A percentile compares a stretch with the other conserved stretches of the same genome.
phyloP scores from a whole-genome alignment of 2,888 invertebrate genomes.

The Lasioglossum calceatum region DNA sequence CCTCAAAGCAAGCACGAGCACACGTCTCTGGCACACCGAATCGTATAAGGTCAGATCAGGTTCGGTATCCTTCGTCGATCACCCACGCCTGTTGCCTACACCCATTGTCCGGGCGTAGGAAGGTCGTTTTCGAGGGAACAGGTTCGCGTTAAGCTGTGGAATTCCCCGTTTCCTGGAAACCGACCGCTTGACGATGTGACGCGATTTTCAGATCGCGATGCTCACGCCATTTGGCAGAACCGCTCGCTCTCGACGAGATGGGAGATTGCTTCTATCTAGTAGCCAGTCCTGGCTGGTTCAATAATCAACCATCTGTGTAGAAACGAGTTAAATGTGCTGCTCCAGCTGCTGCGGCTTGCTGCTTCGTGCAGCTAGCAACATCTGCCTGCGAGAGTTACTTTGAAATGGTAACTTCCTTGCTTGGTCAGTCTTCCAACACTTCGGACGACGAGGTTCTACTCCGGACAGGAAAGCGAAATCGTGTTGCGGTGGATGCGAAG shows the following conservation, averaged over 20 bases:
- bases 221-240: slow-evolving; percentile 66
- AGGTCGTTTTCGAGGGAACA: slow-evolving; percentile 69
- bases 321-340: slow-evolving; percentile 58
- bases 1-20: slow-evolving; percentile 32
- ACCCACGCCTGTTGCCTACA: slow-evolving; percentile 75
- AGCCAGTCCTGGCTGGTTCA: slow-evolving; percentile 20
- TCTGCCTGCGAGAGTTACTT: neutral
- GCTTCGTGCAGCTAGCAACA: neutral
- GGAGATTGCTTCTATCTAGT: slow-evolving; percentile 52
- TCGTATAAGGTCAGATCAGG: slow-evolving; percentile 75
- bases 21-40: slow-evolving; percentile 52
- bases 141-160: slow-evolving; percentile 69
- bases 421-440: neutral
- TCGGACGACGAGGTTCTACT: neutral
- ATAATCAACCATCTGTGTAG: slow-evolving; percentile 54
- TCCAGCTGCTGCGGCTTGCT: neutral
- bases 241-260: slow-evolving; percentile 41
- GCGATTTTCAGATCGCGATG: slow-evolving; percentile 68
- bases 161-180: slow-evolving; percentile 70
- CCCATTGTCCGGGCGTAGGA: slow-evolving; percentile 71
- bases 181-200: slow-evolving; percentile 62
- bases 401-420: neutral
- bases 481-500: neutral
- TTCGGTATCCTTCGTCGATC: slow-evolving; percentile 75
- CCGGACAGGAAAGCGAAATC: neutral